Evolutionary conservation across 2,888 invertebrate species (phyloP).

Genomic region (Pseudeuparius sepicola): DNA sequence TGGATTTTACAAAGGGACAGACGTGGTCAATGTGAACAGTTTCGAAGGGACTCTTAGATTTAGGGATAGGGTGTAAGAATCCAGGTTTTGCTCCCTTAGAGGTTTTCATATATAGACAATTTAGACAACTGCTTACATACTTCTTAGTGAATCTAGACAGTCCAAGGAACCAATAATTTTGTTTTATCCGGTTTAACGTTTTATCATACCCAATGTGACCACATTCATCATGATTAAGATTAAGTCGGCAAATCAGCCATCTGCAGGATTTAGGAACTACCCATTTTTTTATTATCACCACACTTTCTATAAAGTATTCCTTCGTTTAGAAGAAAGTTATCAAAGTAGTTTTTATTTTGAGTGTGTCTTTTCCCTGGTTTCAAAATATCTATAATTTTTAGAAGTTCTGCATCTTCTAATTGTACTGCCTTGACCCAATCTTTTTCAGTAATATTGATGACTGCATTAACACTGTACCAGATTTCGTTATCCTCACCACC

Average conservation of each 20-base stretch:
- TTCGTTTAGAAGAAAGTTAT: too few species aligned
- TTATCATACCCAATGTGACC: constrained; percentile 8
- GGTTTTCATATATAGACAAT: too few species aligned
- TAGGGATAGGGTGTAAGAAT: constrained; percentile 6
- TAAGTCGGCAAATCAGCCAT: constrained; percentile 8
- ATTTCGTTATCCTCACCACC: too few species aligned
- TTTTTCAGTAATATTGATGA: constrained; percentile 4
- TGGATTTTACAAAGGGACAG: constrained; percentile 5
- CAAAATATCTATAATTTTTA: background rate
- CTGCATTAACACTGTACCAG: background rate
- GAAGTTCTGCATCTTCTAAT: constrained; percentile 7
- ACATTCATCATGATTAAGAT: constrained; percentile 8
- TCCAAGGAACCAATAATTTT: constrained; percentile 13
- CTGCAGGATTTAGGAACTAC: constrained; percentile 5
- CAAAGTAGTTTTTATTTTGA: constrained; percentile 7
- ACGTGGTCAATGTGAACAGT: constrained; percentile 7
- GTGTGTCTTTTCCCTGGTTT: background rate
- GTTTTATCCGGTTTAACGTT: constrained; percentile 2
- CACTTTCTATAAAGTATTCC: too few species aligned
- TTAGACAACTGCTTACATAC: too few species aligned
- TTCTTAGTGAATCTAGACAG: too few species aligned
- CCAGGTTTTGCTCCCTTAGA: constrained; percentile 2
- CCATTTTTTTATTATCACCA: constrained; percentile 3
- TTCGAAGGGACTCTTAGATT: constrained; percentile 2
- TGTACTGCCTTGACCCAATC: constrained; percentile 8